These are phyloP conservation scores for Geophilus truncorum DNA, from an alignment of 2,888 invertebrate species.

Conservation along the genomic window DNA sequence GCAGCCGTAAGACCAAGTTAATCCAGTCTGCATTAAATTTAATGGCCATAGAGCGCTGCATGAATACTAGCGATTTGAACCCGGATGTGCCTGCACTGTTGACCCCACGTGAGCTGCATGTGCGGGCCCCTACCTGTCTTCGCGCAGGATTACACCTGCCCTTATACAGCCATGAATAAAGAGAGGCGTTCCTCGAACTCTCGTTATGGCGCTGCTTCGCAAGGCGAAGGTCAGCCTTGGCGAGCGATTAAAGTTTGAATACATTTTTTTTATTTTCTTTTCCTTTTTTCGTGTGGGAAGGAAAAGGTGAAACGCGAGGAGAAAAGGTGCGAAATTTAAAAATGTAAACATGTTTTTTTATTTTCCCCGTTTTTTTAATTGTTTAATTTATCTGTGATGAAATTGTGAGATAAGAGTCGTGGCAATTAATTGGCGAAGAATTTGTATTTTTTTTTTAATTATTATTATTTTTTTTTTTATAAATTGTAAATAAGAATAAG, in stretches of 20 bases:
- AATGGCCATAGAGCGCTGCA: background rate
- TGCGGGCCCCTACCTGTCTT: conserved; percentile 14
- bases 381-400: no score
- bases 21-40: conserved; percentile 13
- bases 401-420: no score
- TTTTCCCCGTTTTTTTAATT: no score
- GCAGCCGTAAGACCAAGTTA: background rate
- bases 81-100: conserved; percentile 2
- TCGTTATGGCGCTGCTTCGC: conserved; percentile 4
- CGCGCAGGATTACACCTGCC: conserved; percentile 8
- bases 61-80: background rate
- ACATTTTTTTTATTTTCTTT: background rate
- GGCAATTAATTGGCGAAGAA: no score
- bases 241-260: background rate
- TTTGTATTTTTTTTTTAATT: no score
- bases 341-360: background rate
- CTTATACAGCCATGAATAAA: conserved; percentile 8
- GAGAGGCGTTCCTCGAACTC: background rate
- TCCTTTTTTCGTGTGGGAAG: no score
- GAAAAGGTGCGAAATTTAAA: background rate
- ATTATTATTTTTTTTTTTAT: no score
- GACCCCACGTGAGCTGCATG: conserved; percentile 2
- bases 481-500: no score
- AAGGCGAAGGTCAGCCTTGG: background rate
- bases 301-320: no score